Evolutionary conservation across 2,888 invertebrate species (phyloP).

Genomic region (Pemphredon lugubris): DNA sequence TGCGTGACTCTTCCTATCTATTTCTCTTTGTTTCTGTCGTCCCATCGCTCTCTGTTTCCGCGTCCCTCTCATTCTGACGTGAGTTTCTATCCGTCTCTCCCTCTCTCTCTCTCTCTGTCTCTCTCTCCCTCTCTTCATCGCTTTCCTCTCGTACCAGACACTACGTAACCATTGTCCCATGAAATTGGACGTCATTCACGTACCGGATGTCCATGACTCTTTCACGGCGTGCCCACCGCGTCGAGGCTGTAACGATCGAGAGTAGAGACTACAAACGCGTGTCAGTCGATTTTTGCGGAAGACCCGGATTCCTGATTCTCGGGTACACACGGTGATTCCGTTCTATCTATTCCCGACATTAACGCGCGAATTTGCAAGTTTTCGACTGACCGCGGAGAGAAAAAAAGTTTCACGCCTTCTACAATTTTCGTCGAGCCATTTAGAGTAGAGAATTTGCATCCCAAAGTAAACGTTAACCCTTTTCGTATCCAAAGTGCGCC

Average conservation of each 20-base stretch:
- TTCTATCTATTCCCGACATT: conserved; percentile 3
- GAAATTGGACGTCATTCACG: conserved; percentile 75
- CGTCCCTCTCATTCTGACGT: not conserved
- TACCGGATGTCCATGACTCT: conserved; percentile 70
- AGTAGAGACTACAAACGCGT: conserved; percentile 46
- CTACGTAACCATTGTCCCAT: conserved; percentile 73
- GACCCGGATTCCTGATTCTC: conserved; percentile 7
- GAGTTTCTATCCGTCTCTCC: conserved; percentile 16
- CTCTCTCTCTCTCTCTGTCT: conserved; percentile 23
- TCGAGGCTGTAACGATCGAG: conserved; percentile 47
- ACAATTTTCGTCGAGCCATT: no score
- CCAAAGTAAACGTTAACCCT: no score
- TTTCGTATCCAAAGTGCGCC: no score
- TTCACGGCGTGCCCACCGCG: conserved; percentile 59
- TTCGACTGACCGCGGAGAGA: not conserved
- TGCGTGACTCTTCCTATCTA: no score
- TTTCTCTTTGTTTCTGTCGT: conserved; percentile 1
- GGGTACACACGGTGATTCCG: no score
- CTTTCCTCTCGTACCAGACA: conserved; percentile 39
- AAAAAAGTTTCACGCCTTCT: no score
- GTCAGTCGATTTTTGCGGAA: conserved; percentile 30
- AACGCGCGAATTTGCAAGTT: conserved; percentile 11
- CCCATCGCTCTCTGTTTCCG: no score
- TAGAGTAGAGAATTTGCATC: no score
- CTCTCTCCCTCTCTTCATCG: conserved; percentile 34